Evolutionary conservation across 2,113 vertebrate genomes (phyloP).

Genomic region (Dasyornis broadbenti): DNA sequence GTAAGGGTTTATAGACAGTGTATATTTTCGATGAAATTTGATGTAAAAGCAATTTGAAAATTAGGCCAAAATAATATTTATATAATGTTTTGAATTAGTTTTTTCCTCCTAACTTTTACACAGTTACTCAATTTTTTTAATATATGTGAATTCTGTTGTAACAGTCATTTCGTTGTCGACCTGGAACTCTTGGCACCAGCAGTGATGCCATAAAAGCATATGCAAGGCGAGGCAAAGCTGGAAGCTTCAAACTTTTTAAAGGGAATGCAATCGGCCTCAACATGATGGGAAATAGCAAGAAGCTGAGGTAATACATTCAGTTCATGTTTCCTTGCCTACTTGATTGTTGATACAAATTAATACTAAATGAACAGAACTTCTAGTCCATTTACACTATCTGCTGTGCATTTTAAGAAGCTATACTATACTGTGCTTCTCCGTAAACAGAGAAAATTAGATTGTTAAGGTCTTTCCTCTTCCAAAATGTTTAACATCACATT

Average conservation of each 20-base stretch:
- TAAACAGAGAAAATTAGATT: neutral
- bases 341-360: neutral
- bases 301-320: conserved; percentile 73
- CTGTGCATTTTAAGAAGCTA: neutral
- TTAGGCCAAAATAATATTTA: neutral
- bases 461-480: neutral
- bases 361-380: neutral
- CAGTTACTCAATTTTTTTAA: neutral
- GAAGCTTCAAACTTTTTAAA: conserved; percentile 71
- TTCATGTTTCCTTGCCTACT: neutral
- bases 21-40: neutral
- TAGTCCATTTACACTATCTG: neutral
- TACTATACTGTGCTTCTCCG: neutral
- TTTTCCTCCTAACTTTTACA: neutral
- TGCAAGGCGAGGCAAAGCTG: conserved; percentile 72
- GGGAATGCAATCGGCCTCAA: conserved; percentile 78
- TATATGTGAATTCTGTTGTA: conserved; percentile 7
- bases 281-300: conserved; percentile 82
- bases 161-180: conserved; percentile 69
- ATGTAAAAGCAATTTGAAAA: neutral
- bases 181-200: conserved; percentile 70
- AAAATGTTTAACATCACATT: neutral
- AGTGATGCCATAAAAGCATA: conserved; percentile 81
- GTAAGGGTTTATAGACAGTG: neutral
- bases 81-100: neutral